Conservation (phyloP, 2,888 invertebrate species). For the Xestia rhomboidea region DNA sequence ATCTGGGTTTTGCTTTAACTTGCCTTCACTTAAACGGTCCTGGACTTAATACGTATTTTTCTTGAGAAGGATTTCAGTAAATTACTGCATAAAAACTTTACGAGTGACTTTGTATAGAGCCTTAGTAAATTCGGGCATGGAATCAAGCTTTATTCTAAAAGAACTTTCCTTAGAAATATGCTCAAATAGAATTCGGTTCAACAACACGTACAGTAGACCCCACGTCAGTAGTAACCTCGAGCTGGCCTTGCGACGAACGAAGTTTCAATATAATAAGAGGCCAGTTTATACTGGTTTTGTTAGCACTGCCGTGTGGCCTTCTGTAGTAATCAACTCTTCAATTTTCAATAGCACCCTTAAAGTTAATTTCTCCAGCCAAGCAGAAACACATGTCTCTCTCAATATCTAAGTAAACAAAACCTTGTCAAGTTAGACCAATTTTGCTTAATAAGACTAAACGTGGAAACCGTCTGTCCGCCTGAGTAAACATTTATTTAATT, state of each 20-base stretch:
- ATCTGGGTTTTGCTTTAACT: conserved; percentile 68
- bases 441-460: conserved; percentile 72
- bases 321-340: not conserved
- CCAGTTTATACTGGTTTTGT: not conserved
- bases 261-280: not conserved
- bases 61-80: conserved; percentile 38
- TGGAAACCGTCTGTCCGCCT: conserved; percentile 75
- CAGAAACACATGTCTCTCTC: conserved; percentile 39
- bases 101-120: conserved; percentile 24
- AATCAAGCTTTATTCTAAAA: not conserved
- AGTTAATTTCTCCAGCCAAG: not conserved
- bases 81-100: conserved; percentile 53
- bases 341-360: not conserved
- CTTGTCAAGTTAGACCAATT: conserved; percentile 70
- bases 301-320: not conserved
- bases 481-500: conserved; percentile 81
- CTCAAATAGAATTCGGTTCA: not conserved
- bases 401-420: conserved; percentile 63
- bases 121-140: conserved; percentile 3
- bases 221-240: not conserved
- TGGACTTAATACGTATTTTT: conserved; percentile 51
- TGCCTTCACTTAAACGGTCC: conserved; percentile 50
- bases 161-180: not conserved
- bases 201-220: not conserved
- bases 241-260: not conserved